A percentile compares a stretch with the other conserved stretches of the same genome.
Conservation (phyloP, 2,797 vertebrate species). For the Gallinago nigripennis region DNA sequence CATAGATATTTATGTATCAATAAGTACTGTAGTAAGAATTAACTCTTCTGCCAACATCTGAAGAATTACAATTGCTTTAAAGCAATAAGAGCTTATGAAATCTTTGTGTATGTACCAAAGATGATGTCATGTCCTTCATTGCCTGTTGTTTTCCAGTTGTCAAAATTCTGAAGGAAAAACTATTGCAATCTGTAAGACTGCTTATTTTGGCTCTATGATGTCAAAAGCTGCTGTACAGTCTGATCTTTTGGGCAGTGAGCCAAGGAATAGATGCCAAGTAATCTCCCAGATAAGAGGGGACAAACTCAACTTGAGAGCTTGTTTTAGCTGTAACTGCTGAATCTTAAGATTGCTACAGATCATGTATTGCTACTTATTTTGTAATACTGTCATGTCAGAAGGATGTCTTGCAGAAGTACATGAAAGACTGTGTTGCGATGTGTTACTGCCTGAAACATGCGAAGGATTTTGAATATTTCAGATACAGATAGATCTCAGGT, state of each 20-base stretch:
- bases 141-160: not conserved
- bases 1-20: not conserved
- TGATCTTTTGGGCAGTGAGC: not conserved
- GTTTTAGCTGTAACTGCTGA: not conserved
- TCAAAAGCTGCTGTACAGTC: not conserved
- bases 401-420: not conserved
- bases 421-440: not conserved
- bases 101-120: not conserved
- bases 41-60: not conserved
- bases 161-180: not conserved
- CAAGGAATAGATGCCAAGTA: not conserved
- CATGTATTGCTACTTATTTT: not conserved
- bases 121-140: not conserved
- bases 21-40: not conserved
- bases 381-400: not conserved
- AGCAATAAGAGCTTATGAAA: not conserved
- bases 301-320: not conserved
- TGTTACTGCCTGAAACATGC: not conserved
- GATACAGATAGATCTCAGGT: accelerated
- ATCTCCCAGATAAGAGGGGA: not conserved
- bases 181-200: not conserved
- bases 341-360: not conserved
- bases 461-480: not conserved
- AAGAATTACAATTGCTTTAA: not conserved
- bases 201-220: not conserved